A percentile compares a stretch with the other conserved stretches of the same genome.
phyloP scores from a whole-genome alignment of 1,140 invertebrate genomes.

The Formica selysi region DNA sequence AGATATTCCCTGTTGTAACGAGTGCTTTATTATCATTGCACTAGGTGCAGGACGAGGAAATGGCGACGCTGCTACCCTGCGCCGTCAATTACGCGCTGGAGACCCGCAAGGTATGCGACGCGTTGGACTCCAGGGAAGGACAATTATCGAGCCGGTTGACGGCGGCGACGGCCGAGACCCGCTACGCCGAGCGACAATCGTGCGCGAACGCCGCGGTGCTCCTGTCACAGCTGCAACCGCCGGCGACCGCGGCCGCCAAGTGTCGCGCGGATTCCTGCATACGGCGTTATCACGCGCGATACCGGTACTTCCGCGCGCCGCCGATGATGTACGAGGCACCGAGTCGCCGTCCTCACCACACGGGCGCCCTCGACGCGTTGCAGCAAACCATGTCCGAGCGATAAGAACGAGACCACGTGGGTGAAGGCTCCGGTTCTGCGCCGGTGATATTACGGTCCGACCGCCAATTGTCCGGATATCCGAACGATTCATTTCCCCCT shows the following conservation, averaged over 20 bases:
- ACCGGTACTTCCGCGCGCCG: slow-evolving; percentile 60
- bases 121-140: slow-evolving; percentile 29
- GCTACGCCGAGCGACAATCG: slow-evolving; percentile 2
- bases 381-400: slow-evolving; percentile 62
- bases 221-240: slow-evolving; percentile 66
- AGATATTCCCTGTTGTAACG: background rate
- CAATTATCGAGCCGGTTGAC: background rate
- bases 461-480: slow-evolving; percentile 13
- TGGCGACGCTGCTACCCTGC: slow-evolving; percentile 53
- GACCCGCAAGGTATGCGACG: slow-evolving; percentile 68
- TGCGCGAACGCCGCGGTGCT: slow-evolving; percentile 67
- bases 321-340: slow-evolving; percentile 28
- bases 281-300: slow-evolving; percentile 67
- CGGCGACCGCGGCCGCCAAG: slow-evolving; percentile 33
- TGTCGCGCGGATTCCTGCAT: slow-evolving; percentile 74
- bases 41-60: slow-evolving; percentile 59
- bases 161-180: background rate
- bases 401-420: slow-evolving; percentile 6
- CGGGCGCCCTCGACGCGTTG: slow-evolving; percentile 26
- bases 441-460: background rate
- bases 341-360: slow-evolving; percentile 16
- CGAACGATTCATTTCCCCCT: background rate
- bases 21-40: background rate
- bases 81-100: slow-evolving; percentile 72
- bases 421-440: background rate